These are phyloP conservation scores for Automeris io DNA, from an alignment of 2,888 invertebrate species.

Conservation along the genomic window DNA sequence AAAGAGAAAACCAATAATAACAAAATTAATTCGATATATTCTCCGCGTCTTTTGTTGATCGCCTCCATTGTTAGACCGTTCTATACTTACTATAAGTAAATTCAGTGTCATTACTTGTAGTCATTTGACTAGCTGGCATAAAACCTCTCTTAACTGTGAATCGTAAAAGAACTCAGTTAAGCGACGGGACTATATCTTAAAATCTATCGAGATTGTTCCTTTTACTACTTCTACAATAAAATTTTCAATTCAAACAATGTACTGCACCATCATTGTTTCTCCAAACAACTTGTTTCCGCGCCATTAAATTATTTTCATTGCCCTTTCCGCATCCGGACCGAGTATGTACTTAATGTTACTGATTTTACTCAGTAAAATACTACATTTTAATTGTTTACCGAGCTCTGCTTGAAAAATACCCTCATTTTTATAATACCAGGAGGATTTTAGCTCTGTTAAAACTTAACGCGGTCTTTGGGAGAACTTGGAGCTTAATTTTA, in stretches of 20 bases:
- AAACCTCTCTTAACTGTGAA: no score
- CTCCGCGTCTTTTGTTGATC: no score
- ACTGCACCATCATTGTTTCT: neutral
- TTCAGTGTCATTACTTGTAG: no score
- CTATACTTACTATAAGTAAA: no score
- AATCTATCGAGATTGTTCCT: neutral
- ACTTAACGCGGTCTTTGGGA: constrained; percentile 5
- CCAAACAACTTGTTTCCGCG: neutral
- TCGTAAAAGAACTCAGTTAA: no score
- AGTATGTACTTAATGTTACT: constrained; percentile 11
- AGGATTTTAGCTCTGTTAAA: constrained; percentile 9
- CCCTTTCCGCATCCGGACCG: constrained; percentile 1
- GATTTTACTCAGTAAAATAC: constrained; percentile 14
- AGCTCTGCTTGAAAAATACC: neutral
- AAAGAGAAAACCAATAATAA: no score
- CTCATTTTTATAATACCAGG: constrained; percentile 1
- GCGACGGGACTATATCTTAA: no score
- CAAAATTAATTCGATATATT: no score
- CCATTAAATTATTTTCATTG: constrained; percentile 3
- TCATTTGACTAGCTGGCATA: no score
- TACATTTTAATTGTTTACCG: constrained; percentile 15
- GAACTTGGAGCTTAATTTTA: constrained; percentile 23
- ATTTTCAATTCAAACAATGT: constrained; percentile 1
- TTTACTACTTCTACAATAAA: neutral
- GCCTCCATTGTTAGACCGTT: no score